Percentiles rank a stretch among this genome's conserved stretches.
Conservation (phyloP, 2,797 vertebrate species). For the Salarias fasciatus region DNA sequence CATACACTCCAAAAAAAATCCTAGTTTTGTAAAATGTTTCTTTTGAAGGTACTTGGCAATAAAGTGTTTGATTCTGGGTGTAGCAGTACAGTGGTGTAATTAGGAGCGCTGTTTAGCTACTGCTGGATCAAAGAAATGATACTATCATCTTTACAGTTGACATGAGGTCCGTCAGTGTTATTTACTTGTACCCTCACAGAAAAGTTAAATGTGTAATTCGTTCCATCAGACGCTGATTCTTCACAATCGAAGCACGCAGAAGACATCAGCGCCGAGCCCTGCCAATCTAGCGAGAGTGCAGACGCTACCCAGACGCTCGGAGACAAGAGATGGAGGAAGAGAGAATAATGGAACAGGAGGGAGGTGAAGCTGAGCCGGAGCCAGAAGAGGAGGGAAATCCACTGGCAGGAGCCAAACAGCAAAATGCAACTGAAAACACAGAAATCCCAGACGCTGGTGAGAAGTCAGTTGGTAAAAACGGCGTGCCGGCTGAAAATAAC, state of each 20-base stretch:
- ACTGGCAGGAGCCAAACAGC: conserved; percentile 63
- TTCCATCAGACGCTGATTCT: conserved; percentile 73
- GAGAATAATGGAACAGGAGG: conserved; percentile 69
- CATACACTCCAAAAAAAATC: too few relatives aligned
- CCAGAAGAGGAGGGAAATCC: conserved; percentile 72
- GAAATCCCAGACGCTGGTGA: conserved; percentile 67
- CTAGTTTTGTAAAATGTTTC: too few relatives aligned
- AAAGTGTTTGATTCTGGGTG: too few relatives aligned
- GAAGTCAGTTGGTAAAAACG: conserved; percentile 70
- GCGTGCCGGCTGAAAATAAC: conserved; percentile 67
- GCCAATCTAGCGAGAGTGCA: conserved; percentile 64
- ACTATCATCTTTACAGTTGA: too few relatives aligned
- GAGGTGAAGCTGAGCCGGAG: conserved; percentile 60
- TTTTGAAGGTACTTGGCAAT: too few relatives aligned
- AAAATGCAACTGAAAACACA: conserved; percentile 66
- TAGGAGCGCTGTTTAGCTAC: too few relatives aligned
- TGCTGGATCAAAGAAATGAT: too few relatives aligned
- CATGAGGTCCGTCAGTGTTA: too few relatives aligned
- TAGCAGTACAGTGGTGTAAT: too few relatives aligned
- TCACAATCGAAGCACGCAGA: conserved; percentile 67
- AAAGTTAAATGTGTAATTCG: conserved; percentile 18
- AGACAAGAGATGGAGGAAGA: conserved; percentile 77
- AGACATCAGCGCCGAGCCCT: conserved; percentile 66
- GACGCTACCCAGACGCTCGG: conserved; percentile 55
- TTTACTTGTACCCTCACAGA: background rate